Percentiles rank a stretch among this genome's conserved stretches.
Evolutionary conservation across 35 echinoderm and acorn worm genomes (phyloP).

Genomic region (Lytechinus pictus): DNA sequence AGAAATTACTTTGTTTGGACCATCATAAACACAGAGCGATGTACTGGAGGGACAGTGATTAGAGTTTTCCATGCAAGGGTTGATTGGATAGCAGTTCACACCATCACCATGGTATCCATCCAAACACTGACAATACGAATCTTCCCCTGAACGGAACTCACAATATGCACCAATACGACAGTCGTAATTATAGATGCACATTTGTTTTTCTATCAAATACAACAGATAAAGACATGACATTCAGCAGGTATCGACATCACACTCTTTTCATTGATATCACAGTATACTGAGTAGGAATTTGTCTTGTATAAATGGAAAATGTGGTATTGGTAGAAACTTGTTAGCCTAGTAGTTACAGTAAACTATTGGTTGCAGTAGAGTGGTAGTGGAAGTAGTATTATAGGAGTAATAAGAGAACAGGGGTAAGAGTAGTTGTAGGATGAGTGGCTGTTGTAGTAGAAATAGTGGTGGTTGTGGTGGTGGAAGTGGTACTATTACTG

Average conservation of each 20-base stretch:
- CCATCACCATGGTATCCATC: constrained; percentile 64
- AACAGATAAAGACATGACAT: neutral
- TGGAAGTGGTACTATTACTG: too few species aligned
- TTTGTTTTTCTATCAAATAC: neutral
- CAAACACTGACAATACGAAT: constrained; percentile 30
- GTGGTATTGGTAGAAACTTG: too few species aligned
- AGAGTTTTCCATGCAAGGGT: constrained; percentile 48
- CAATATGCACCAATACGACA: neutral
- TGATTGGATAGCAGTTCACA: constrained; percentile 57
- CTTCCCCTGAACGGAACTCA: neutral
- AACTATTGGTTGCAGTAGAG: too few species aligned
- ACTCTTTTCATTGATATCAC: too few species aligned
- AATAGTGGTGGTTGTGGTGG: too few species aligned
- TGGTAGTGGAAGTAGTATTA: too few species aligned
- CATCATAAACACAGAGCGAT: constrained; percentile 52
- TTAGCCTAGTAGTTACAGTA: too few species aligned
- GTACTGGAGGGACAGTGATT: constrained; percentile 46
- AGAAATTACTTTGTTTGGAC: constrained; percentile 44
- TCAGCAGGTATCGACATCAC: neutral
- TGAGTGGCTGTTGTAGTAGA: too few species aligned
- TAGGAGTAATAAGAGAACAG: too few species aligned
- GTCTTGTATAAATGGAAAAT: too few species aligned
- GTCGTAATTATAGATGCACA: neutral
- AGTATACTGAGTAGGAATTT: too few species aligned
- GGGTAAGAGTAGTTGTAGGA: too few species aligned